Conservation (phyloP, 1,140 invertebrate genomes). For the Tetramorium simillimum region DNA sequence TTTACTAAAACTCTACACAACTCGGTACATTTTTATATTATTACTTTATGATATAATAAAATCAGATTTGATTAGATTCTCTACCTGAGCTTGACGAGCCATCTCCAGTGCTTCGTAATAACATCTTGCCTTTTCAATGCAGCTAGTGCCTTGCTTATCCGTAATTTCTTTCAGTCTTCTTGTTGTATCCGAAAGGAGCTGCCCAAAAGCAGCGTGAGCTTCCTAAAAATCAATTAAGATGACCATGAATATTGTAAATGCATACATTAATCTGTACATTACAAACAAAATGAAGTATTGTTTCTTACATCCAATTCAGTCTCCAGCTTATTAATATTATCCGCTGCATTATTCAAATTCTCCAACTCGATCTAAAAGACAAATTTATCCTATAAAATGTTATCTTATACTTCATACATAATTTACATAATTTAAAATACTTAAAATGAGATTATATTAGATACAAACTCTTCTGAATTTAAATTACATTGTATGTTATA, state of each 20-base stretch:
- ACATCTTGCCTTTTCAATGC: conserved; percentile 93
- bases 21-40: neutral
- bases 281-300: neutral
- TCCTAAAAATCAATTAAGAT: conserved; percentile 87
- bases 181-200: conserved; percentile 91
- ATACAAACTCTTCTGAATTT: neutral
- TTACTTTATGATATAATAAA: conserved; percentile 2
- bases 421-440: neutral
- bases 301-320: conserved; percentile 96
- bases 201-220: conserved; percentile 92
- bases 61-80: neutral
- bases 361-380: conserved; percentile 94
- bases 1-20: neutral
- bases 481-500: too few species aligned
- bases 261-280: neutral
- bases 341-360: conserved; percentile 96
- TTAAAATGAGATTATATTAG: neutral
- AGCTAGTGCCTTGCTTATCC: conserved; percentile 90
- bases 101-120: conserved; percentile 94
- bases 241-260: neutral
- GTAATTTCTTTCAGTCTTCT: conserved; percentile 91
- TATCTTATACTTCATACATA: neutral
- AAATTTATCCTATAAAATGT: conserved; percentile 20
- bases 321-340: conserved; percentile 98
- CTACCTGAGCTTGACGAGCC: conserved; percentile 85